These are phyloP conservation scores for Chiloscyllium punctatum DNA, from an alignment of 2,797 vertebrate genomes.

Conservation along the genomic window DNA sequence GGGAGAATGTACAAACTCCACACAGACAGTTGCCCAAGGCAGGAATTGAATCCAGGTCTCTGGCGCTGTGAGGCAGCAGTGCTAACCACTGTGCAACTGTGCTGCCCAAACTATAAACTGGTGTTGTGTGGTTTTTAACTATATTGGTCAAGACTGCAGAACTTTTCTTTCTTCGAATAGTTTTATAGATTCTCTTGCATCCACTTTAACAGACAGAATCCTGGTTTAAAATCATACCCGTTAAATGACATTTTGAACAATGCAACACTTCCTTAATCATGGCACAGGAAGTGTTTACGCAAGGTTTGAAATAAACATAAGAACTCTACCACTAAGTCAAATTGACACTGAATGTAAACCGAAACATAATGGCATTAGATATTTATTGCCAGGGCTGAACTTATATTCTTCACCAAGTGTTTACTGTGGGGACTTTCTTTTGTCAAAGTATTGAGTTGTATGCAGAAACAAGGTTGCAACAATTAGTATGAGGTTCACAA, in stretches of 20 bases:
- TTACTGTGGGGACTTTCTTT: not conserved
- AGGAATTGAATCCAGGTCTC: too few relatives aligned
- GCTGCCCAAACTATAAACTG: too few relatives aligned
- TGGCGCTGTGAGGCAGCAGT: too few relatives aligned
- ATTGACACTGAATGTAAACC: not conserved
- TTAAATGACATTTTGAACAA: not conserved
- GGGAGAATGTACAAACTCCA: too few relatives aligned
- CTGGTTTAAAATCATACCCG: too few relatives aligned
- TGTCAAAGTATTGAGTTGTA: not conserved
- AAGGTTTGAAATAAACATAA: not conserved
- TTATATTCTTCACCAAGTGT: not conserved
- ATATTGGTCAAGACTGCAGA: not conserved
- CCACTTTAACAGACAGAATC: not conserved
- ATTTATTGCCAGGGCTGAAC: not conserved
- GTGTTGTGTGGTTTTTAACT: too few relatives aligned
- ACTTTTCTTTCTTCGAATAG: not conserved
- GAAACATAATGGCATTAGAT: not conserved
- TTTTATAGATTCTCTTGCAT: not conserved
- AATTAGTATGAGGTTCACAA: not conserved
- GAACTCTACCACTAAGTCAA: not conserved
- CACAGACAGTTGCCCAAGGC: too few relatives aligned
- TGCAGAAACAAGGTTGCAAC: not conserved
- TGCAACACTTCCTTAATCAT: not conserved
- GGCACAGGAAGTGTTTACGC: not conserved
- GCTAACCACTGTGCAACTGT: too few relatives aligned